Percentiles rank a stretch among this genome's conserved stretches.
These are phyloP conservation scores for Eupithecia dodoneata DNA, from an alignment of 2,888 invertebrate species.

Conservation along the genomic window DNA sequence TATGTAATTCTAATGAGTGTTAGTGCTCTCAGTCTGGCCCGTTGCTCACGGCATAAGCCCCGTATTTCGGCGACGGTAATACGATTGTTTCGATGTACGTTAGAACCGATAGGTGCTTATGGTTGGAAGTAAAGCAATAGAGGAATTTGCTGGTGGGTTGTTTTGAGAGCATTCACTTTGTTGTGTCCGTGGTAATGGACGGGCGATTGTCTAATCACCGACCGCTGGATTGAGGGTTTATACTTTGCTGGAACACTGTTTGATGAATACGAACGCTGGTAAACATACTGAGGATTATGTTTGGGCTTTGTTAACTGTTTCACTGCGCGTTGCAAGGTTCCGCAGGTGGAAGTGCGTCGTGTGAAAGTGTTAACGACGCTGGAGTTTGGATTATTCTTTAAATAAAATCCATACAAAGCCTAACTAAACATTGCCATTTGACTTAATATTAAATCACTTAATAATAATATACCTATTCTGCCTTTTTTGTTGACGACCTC, in stretches of 20 bases:
- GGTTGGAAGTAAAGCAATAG: slow-evolving; percentile 43
- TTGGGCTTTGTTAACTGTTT: not conserved
- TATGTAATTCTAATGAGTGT: slow-evolving; percentile 84
- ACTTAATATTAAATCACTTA: too few relatives aligned
- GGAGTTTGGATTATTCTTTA: too few relatives aligned
- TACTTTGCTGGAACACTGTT: slow-evolving; percentile 19
- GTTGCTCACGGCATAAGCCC: slow-evolving; percentile 54
- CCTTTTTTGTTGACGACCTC: too few relatives aligned
- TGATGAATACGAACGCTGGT: slow-evolving; percentile 8
- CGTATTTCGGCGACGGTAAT: slow-evolving; percentile 58
- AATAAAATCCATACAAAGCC: too few relatives aligned
- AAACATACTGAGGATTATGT: not conserved
- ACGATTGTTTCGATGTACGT: slow-evolving; percentile 55
- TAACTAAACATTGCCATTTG: too few relatives aligned
- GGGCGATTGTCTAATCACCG: slow-evolving; percentile 26
- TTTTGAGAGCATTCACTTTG: slow-evolving; percentile 39
- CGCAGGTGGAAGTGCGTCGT: too few relatives aligned
- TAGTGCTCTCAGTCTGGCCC: slow-evolving; percentile 73
- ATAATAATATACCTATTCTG: too few relatives aligned
- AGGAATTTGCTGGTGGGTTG: slow-evolving; percentile 39
- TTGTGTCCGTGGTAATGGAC: slow-evolving; percentile 40
- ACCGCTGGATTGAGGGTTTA: slow-evolving; percentile 23
- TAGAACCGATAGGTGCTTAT: slow-evolving; percentile 47
- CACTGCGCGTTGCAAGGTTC: not conserved
- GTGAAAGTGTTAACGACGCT: too few relatives aligned